Evolutionary conservation across 92 coral and sea anemone species (phyloP).

Genomic region (Paramuricea clavata): DNA sequence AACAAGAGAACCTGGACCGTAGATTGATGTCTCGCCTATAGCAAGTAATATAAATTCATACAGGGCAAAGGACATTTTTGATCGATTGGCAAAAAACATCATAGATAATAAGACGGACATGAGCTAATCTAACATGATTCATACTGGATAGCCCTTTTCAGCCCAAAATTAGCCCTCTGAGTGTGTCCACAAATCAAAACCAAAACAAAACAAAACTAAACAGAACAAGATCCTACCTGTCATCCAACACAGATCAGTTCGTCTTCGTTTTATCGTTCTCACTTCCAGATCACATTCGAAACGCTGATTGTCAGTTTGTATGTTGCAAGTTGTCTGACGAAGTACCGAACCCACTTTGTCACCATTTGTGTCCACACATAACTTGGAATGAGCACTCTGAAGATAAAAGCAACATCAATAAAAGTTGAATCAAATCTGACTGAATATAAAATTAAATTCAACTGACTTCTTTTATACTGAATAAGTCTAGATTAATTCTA

Average conservation of each 20-base stretch:
- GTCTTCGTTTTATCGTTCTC: constrained; percentile 84
- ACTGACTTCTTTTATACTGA: neutral
- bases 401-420: neutral
- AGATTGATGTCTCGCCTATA: constrained; percentile 76
- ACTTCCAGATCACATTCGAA: constrained; percentile 94
- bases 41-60: neutral
- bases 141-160: too few relatives aligned
- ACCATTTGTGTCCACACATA: constrained; percentile 92
- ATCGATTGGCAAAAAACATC: too few relatives aligned
- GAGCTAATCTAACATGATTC: too few relatives aligned
- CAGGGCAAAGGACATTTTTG: neutral
- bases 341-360: constrained; percentile 73
- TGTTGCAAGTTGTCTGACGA: constrained; percentile 85
- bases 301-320: constrained; percentile 89
- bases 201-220: too few relatives aligned
- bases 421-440: too few relatives aligned
- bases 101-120: too few relatives aligned
- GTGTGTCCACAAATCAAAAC: too few relatives aligned
- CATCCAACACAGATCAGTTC: constrained; percentile 87
- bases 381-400: constrained; percentile 77
- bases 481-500: neutral
- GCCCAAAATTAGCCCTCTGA: too few relatives aligned
- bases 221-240: constrained; percentile 69
- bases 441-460: too few relatives aligned
- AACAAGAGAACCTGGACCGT: constrained; percentile 91